phyloP scores from a whole-genome alignment of 2,797 vertebrate species.

The Geotrypetes seraphini region DNA sequence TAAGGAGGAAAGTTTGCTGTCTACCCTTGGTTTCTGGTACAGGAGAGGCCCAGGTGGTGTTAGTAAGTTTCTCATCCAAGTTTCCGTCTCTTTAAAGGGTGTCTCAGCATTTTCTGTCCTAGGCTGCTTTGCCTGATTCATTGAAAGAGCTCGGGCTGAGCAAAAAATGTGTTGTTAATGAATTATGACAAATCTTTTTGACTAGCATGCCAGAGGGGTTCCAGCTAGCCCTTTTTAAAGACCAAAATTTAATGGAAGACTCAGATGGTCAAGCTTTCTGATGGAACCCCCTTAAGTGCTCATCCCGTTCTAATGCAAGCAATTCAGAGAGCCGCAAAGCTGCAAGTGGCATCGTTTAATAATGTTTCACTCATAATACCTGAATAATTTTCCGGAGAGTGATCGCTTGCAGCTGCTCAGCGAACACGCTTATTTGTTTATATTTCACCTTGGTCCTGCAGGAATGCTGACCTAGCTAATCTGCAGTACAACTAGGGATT shows the following conservation, averaged over 20 bases:
- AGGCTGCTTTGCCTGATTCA: slow-evolving; percentile 33
- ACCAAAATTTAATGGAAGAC: slow-evolving; percentile 55
- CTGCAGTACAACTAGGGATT: not conserved
- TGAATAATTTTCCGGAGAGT: slow-evolving; percentile 50
- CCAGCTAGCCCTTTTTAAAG: slow-evolving; percentile 46
- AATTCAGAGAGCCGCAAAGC: slow-evolving; percentile 45
- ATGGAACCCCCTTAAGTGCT: slow-evolving; percentile 50
- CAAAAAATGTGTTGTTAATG: slow-evolving; percentile 53
- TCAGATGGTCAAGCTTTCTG: slow-evolving; percentile 38
- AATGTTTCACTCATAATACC: slow-evolving; percentile 37
- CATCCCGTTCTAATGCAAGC: slow-evolving; percentile 26
- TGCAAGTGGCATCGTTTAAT: slow-evolving; percentile 54
- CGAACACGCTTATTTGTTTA: slow-evolving; percentile 41
- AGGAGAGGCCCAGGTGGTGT: slow-evolving; percentile 12
- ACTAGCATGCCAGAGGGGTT: slow-evolving; percentile 45
- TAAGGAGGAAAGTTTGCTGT: slow-evolving; percentile 5
- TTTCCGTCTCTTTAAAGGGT: slow-evolving; percentile 8
- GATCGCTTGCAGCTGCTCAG: slow-evolving; percentile 39
- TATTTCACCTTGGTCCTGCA: slow-evolving; percentile 48
- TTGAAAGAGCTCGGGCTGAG: slow-evolving; percentile 43
- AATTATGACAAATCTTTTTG: slow-evolving; percentile 56
- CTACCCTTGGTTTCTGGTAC: slow-evolving; percentile 1
- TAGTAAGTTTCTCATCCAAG: no score
- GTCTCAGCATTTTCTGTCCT: slow-evolving; percentile 36
- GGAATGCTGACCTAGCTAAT: slow-evolving; percentile 48